Base-by-base conservation (phyloP, 2,113 vertebrate species). In the Neodon shergylaensis region DNA sequence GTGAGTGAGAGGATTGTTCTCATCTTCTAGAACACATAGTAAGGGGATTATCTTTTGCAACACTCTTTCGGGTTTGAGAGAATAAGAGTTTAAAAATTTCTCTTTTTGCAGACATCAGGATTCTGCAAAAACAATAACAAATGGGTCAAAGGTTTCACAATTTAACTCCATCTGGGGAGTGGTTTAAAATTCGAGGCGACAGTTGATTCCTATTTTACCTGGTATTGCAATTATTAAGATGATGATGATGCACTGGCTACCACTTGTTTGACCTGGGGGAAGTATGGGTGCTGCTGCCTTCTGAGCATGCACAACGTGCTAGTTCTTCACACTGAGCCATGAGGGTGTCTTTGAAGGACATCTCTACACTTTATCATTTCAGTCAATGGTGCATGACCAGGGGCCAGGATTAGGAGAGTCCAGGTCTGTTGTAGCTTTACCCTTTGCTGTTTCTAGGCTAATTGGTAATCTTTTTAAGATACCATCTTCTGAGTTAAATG, bases 121-220 rank as follows among this genome's bases (percentile, higher is more conserved):
- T 94, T 93, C 28, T 22, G 63, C 92, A 89, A 88, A 93, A 93
- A 78, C 42, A 28, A 86, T 28, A 93, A 26, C 74, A 87, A 84
- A 36, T 72, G 14, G 36, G 89, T 90, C n/a, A 88, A 90, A 94
- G 65, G 22, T 63, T 94, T 54, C 44, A 74, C 63, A 33, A 42
- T 66, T 81, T 74, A 90, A 74, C 94, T 93, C 39, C 79, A 6
- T 66, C 72, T 14, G 16, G 49, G 4, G 26, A 28, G 28, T 52
- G 10, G 84, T n/a, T 44, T 92, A 42, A 90, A 90, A 92, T 88
- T 33, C 24, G 36, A 79, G 13, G 66, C 83, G 93, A 72, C 8
- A 78, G 86, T 86, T 13, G 39, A 44, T 92, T 93, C 92, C 39
- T 92, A 88, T 89, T 68, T 90, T 76, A 33, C 52, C 72, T 84